Evolutionary conservation across 2,888 invertebrate species (phyloP).

Genomic region (Drosophila anomalata): DNA sequence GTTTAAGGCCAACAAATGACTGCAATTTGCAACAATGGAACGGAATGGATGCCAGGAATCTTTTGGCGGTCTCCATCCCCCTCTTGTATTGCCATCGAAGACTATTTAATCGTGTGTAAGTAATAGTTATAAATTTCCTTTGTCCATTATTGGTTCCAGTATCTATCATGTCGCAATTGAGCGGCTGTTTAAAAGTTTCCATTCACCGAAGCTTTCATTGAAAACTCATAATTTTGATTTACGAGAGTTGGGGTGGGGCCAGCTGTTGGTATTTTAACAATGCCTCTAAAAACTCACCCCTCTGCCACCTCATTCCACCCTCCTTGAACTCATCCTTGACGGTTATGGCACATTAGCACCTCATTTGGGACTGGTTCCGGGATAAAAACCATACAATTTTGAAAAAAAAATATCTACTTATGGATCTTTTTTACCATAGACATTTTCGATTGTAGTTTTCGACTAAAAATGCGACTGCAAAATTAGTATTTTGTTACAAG

Average conservation of each 20-base stretch:
- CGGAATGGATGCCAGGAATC: slow-evolving; percentile 19
- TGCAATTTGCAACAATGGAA: slow-evolving; percentile 55
- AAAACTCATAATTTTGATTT: slow-evolving; percentile 73
- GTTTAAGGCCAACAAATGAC: slow-evolving; percentile 71
- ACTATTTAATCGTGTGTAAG: slow-evolving; percentile 81
- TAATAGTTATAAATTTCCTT: slow-evolving; percentile 68
- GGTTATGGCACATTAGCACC: slow-evolving; percentile 63
- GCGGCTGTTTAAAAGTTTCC: slow-evolving; percentile 35
- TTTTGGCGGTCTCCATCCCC: neutral
- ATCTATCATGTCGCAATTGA: slow-evolving; percentile 28
- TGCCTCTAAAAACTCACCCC: slow-evolving; percentile 13
- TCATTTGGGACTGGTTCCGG: slow-evolving; percentile 54
- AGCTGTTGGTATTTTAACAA: slow-evolving; percentile 62
- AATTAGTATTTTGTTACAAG: no score
- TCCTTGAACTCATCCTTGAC: slow-evolving; percentile 1
- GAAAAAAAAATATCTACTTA: no score
- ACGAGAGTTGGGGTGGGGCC: slow-evolving; percentile 44
- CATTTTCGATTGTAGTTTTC: no score
- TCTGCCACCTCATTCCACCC: slow-evolving; percentile 15
- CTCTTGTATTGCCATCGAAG: slow-evolving; percentile 8
- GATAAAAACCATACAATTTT: no score
- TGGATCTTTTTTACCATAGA: no score
- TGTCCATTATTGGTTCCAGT: slow-evolving; percentile 30
- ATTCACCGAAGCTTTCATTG: slow-evolving; percentile 56
- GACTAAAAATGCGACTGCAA: no score